Base-by-base conservation (phyloP, 2,113 vertebrate genomes). In the Trichomycterus rosablanca region DNA sequence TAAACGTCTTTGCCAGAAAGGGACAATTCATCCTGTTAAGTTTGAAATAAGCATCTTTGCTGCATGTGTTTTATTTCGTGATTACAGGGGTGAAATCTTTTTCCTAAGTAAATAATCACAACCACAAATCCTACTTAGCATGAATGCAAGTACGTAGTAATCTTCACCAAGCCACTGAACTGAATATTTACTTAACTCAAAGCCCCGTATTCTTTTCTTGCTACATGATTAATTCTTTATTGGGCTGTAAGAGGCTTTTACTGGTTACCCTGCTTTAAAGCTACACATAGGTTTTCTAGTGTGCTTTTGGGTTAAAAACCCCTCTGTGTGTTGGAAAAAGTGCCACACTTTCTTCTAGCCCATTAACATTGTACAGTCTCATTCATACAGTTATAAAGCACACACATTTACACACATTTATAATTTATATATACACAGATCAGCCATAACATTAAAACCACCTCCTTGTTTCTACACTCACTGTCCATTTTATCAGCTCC, bases 191-290 rank as follows among this genome's bases (percentile, higher is more conserved):
- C 16, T 28, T 5, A 22, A 26, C 56, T 42, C 52, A 37, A 30
- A 23, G 16, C 62, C 30, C 23, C 40, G 55, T 65, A 50, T 57
- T 40, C 23, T 16, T 18, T 59, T 50, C 34, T 40, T 32, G 30
- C 46, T 42, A 40, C 42, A 28, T 70, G 30, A 26, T 66, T 60
- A 71, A 71, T 60, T 60, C 56, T 61, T 66, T 55, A 59, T 66
- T 54, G 22, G 8, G 19, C 43, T 61, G 37, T 49, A 60, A 71
- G 22, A 53, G 55, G 55, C 34, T 60, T 64, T 65, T 53, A 65
- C 59, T 59, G 58, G 48, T 60, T 28, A 53, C 52, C 48, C 12
- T 15, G 35, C 50, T 32, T 50, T 37, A 43, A n/a, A 49, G 57
- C 45, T 56, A 43, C 55, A 48, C 44, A 51, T 49, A n/a, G 56